Conservation (phyloP, 2,797 vertebrate species). For the Ceryle rudis region DNA sequence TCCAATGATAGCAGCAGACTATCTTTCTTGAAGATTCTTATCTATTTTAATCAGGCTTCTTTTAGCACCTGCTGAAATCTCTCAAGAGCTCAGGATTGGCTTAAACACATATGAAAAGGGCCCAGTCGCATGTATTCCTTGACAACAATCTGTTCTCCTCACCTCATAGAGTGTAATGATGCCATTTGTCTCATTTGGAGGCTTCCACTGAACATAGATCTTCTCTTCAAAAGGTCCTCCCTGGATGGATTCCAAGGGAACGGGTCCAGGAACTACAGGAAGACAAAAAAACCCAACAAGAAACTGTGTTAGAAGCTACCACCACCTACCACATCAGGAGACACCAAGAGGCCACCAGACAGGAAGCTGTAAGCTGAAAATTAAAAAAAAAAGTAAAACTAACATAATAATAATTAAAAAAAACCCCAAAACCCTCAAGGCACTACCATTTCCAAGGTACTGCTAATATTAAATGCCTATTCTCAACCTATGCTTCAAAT, state of each 20-base stretch:
- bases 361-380: neutral
- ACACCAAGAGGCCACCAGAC: neutral
- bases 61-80: conserved; percentile 29
- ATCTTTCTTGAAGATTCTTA: neutral
- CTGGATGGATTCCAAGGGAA: conserved; percentile 94
- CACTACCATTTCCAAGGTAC: neutral
- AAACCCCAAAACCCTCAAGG: neutral
- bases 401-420: neutral
- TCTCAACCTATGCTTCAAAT: neutral
- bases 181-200: conserved; percentile 97
- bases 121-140: neutral
- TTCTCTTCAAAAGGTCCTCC: conserved; percentile 96
- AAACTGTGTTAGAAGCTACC: neutral
- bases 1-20: neutral
- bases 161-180: conserved; percentile 98
- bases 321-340: neutral
- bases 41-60: conserved; percentile 37
- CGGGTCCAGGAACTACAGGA: conserved; percentile 88
- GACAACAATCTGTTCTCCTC: conserved; percentile 57
- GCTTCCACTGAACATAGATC: conserved; percentile 98
- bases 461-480: neutral
- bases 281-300: neutral
- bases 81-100: neutral
- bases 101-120: neutral
- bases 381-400: neutral